Evolutionary conservation across 1,140 invertebrate genomes (phyloP), one percentile per base, ranked within the genome.

Genomic region (Drosophila lacteicornis): DNA sequence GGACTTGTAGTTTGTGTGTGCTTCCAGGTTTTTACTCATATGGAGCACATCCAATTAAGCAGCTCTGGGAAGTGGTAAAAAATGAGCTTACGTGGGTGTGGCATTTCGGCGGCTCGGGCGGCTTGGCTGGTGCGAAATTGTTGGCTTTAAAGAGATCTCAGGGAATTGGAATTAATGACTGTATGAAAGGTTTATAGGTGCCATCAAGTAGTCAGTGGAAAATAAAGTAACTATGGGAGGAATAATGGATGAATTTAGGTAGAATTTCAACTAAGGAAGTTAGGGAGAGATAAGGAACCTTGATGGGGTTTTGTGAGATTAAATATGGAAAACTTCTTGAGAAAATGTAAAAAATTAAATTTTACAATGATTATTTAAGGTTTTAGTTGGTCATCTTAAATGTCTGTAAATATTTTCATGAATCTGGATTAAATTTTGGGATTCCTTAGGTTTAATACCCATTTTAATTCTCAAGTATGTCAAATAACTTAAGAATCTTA

Each of bases 1-100:
- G 47, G 27, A 60, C 38, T 51, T 81, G 62, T 79, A 86, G 83
- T 82, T 86, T n/a, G 17, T 66, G 27, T 56, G 53, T 73, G 73
- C 59, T 50, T 50, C 57, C 19, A 46, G 63, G 55, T 45, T 83
- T 57, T 61, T 61, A 56, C 81, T 59, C 75, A 86, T 82, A 68
- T 86, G 82, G 58, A 82, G 75, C 76, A 84, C 80, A 87, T 87
- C 84, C 84, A 87, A 87, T 88, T 87, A 87, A 87, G 84, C 84
- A 88, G 80, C 82, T 73, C 82, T 71, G 77, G 65, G n/a, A 82
- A 86, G 70, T 79, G 75, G 68, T 79, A 85, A 82, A 85, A 85
- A 82, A 86, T 79, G 65, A 82, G 65, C 42, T 77, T 19, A 62
- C 27, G 11, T 27, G 78, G 62, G 57, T 6, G 65, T 38, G 36